Evolutionary conservation across 2,888 invertebrate species (phyloP).

Genomic region (Quadroppia sp.): DNA sequence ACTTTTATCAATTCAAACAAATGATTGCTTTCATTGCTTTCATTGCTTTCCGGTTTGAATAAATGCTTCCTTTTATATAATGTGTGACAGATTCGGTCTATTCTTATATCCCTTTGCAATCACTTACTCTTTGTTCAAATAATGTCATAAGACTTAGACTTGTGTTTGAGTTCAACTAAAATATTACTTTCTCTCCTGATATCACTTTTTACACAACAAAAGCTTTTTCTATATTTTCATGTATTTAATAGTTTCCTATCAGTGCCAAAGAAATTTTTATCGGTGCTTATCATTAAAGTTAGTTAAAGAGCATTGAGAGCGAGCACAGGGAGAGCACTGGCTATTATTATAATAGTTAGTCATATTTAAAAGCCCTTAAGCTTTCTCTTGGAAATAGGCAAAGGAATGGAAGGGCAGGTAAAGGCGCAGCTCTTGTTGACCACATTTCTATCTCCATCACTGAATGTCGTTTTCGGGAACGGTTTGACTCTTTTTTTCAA

Average conservation of each 20-base stretch:
- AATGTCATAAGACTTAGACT: slow-evolving; percentile 8
- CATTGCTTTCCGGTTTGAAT: slow-evolving; percentile 9
- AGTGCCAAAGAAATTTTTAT: slow-evolving; percentile 9
- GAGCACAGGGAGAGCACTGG: not conserved
- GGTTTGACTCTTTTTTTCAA: not conserved
- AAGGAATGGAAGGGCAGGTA: not conserved
- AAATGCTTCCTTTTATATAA: slow-evolving; percentile 13
- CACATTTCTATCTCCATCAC: slow-evolving; percentile 33
- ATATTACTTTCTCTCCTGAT: not conserved
- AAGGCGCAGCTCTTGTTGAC: slow-evolving; percentile 27
- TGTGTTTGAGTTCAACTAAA: not conserved
- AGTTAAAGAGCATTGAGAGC: not conserved
- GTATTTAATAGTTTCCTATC: not conserved
- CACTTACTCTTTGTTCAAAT: not conserved
- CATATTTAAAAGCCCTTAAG: not conserved
- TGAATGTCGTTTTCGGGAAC: slow-evolving; percentile 14
- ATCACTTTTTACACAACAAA: not conserved
- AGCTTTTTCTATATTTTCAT: slow-evolving; percentile 1
- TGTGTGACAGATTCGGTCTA: slow-evolving; percentile 14
- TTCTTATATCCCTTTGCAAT: not conserved
- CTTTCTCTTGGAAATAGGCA: not conserved
- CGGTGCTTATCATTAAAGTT: slow-evolving; percentile 17
- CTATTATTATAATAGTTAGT: not conserved
- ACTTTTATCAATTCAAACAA: slow-evolving; percentile 19
- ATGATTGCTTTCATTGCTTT: too few relatives aligned